phyloP scores from a whole-genome alignment of 1,140 invertebrate species.

The Drusus annulatus region DNA sequence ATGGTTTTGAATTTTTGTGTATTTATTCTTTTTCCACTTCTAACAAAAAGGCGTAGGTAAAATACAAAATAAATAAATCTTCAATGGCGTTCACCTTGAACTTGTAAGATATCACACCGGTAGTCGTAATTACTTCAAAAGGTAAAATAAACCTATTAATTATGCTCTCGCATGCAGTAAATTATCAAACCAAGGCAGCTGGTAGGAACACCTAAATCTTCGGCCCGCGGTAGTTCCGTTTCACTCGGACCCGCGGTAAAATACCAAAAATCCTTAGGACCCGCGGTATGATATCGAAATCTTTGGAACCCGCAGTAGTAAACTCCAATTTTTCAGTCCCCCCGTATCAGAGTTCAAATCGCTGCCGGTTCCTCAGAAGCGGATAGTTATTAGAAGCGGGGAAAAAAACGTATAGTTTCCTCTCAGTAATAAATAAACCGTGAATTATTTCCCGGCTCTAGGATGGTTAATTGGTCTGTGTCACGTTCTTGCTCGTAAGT shows the following conservation, averaged over 20 bases:
- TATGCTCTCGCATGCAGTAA: neutral
- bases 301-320: too few species aligned
- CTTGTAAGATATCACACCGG: neutral
- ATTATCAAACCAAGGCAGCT: neutral
- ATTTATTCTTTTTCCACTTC: too few species aligned
- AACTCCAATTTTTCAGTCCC: too few species aligned
- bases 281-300: too few species aligned
- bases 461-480: conserved; percentile 3
- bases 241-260: too few species aligned
- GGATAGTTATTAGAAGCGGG: neutral
- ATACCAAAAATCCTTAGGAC: too few species aligned
- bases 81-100: neutral
- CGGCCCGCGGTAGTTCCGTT: too few species aligned
- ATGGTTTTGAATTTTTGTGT: too few species aligned
- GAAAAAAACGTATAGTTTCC: neutral
- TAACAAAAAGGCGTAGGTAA: too few species aligned
- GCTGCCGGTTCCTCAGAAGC: conserved; percentile 17
- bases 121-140: neutral
- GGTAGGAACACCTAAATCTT: too few species aligned
- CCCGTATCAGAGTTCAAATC: neutral
- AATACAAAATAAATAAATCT: too few species aligned
- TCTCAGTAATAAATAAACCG: conserved; percentile 6
- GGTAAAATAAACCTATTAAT: too few species aligned
- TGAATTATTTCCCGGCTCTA: conserved; percentile 8
- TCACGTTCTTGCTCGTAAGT: conserved; percentile 8